Percentiles rank a stretch among this genome's conserved stretches.
phyloP scores from a whole-genome alignment of 2,113 vertebrate species.

The Spea multiplicata region DNA sequence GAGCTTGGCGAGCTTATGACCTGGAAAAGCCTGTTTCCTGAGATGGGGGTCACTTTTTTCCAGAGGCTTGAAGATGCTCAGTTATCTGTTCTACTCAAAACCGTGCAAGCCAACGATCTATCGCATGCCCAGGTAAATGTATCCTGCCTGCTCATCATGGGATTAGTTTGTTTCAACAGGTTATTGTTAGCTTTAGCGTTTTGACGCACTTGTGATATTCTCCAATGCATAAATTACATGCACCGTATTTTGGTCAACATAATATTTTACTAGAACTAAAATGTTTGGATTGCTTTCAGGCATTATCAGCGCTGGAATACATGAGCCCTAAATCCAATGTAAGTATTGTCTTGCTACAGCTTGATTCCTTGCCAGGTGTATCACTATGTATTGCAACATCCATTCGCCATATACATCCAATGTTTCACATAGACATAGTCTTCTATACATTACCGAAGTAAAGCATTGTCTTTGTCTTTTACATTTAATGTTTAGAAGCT shows the following conservation, averaged over 20 bases:
- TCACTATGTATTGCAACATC: too few species aligned
- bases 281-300: constrained; percentile 68
- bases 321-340: constrained; percentile 71
- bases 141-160: background rate
- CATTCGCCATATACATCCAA: too few species aligned
- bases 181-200: too few species aligned
- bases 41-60: constrained; percentile 75
- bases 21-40: constrained; percentile 72
- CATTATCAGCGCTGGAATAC: constrained; percentile 70
- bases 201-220: too few species aligned
- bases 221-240: background rate
- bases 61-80: constrained; percentile 67
- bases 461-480: too few species aligned
- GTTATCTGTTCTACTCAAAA: constrained; percentile 69
- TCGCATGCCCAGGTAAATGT: constrained; percentile 74
- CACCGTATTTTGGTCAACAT: background rate
- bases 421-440: too few species aligned
- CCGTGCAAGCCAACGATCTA: constrained; percentile 61
- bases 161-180: too few species aligned
- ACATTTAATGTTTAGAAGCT: too few species aligned
- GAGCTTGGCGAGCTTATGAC: constrained; percentile 60
- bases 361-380: too few species aligned
- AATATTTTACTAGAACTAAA: too few species aligned
- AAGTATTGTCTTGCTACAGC: constrained; percentile 52
- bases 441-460: too few species aligned